Base-by-base conservation (phyloP, 2,888 invertebrate genomes). In the Pristionchus fissidentatus region DNA sequence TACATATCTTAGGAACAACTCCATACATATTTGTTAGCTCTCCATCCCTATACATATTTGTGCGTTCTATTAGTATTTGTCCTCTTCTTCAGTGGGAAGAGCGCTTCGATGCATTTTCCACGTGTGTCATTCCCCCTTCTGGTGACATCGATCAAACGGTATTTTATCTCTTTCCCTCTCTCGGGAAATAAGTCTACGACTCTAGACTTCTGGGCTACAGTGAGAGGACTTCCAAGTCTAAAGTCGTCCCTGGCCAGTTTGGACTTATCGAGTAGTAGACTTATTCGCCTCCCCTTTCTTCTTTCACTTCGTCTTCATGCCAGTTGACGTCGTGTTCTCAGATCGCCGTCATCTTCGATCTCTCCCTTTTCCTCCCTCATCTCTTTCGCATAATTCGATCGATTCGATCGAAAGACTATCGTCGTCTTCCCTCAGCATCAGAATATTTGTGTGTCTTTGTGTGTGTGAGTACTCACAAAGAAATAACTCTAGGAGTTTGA, bases 391-490 rank as follows among this genome's bases (percentile, higher is more conserved):
- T 70, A 70, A 70, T 70, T 22, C 62, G 26, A 38, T 38, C 70
- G 70, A 41, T 41, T 70, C n/a, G n/a, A n/a, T 70, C 41, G 41
- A 41, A 70, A 38, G 70, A 41, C n/a, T n/a, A n/a, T n/a, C 70
- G 70, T 41, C 70, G 22, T 19, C 55, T 22, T 4, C 19, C 38
- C 66, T 66, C n/a, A n/a, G 70, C 70, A 70, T 70, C 66, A 43
- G 43, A 70, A 26, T 70, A 70, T 70, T 70, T 70, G 70, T 70
- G 70, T 62, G 35, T 62, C 35, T 41, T 7, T 70, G 70, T 70
- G 3, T 8, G 8, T 70, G n/a, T n/a, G n/a, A n/a, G n/a, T n/a
- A n/a, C n/a, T n/a, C n/a, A n/a, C n/a, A n/a, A n/a, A n/a, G n/a
- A n/a, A n/a, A n/a, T n/a, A n/a, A n/a, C n/a, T n/a, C n/a, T n/a